Evolutionary conservation across 2,797 vertebrate genomes (phyloP), one percentile per base, ranked within the genome.

Genomic region (Tauraco hartlaubi): DNA sequence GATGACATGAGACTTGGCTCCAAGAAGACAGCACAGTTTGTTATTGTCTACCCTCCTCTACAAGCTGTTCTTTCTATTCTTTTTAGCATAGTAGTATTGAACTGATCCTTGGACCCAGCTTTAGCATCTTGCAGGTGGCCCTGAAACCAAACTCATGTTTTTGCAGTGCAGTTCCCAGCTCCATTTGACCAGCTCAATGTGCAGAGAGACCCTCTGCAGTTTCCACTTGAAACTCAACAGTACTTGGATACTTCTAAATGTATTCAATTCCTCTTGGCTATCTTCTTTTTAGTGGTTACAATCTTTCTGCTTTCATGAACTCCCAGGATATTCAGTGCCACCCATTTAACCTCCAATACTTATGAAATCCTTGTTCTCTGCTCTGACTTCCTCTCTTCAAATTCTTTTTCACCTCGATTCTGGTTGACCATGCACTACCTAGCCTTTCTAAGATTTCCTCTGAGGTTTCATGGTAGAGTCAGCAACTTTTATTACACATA

Each of bases 11-110:
- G 51, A 59, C 48, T 90, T 86, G 93, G 77, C 92, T 90, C 55
- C 48, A 84, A 76, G 59, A 54, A 78, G 33, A 66, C n/a, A 86
- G 51, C 35, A 69, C 72, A 66, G 33, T 92, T 88, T 86, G 22
- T 95, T 93, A 78, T 73, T 82, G 77, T 73, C 80, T 82, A 49
- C 51, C 35, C 80, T 84, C 74, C 59, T 84, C 90, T 85, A 58
- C 67, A 93, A 81, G 31, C 59, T 90, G 55, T 76, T 87, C 69
- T 73, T 88, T 84, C 49, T 35, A 86, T 73, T 93, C 35, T 44
- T 95, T 73, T 82, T n/a, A 88, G 43, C 12, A 25, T 9, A 44
- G 77, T 59, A 85, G 46, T 51, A 67, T 75, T 85, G 75, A 51
- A 58, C 28, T 28, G 31, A 61, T 78, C 80, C 69, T 48, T 69